A percentile compares a stretch with the other conserved stretches of the same genome.
phyloP scores from a whole-genome alignment of 2,113 vertebrate species.

The Suricata suricatta region DNA sequence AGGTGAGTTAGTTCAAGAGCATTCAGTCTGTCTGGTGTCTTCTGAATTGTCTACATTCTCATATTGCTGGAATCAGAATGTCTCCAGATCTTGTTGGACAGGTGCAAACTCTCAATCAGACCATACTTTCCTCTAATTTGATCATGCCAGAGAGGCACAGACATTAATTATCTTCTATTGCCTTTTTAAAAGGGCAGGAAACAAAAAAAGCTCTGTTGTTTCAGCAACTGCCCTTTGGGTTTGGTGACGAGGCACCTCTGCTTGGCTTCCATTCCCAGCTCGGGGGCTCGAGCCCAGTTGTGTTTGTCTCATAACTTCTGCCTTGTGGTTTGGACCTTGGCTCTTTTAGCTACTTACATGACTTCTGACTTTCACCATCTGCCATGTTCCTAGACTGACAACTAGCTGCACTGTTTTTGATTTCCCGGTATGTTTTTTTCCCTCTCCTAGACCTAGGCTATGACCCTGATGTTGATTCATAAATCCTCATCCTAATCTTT shows the following conservation, averaged over 20 bases:
- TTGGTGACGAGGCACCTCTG: background rate
- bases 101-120: background rate
- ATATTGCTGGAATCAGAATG: background rate
- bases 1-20: background rate
- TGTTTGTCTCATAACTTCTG: constrained; percentile 30
- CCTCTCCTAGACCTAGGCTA: background rate
- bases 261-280: background rate
- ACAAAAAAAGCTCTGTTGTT: background rate
- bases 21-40: background rate
- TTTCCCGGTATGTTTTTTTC: background rate
- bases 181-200: constrained; percentile 14
- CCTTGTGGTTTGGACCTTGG: background rate
- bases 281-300: background rate
- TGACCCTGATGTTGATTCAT: background rate
- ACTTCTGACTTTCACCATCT: constrained; percentile 19
- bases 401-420: background rate
- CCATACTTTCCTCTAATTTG: background rate
- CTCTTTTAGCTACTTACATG: background rate
- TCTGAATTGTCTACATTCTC: background rate
- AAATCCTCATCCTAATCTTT: constrained; percentile 19
- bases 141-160: background rate
- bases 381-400: background rate
- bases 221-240: background rate
- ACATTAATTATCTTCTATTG: background rate
- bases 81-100: background rate